Evolutionary conservation across 2,797 vertebrate genomes (phyloP), one percentile per base, ranked within the genome.

Genomic region (Harpagifer antarcticus): DNA sequence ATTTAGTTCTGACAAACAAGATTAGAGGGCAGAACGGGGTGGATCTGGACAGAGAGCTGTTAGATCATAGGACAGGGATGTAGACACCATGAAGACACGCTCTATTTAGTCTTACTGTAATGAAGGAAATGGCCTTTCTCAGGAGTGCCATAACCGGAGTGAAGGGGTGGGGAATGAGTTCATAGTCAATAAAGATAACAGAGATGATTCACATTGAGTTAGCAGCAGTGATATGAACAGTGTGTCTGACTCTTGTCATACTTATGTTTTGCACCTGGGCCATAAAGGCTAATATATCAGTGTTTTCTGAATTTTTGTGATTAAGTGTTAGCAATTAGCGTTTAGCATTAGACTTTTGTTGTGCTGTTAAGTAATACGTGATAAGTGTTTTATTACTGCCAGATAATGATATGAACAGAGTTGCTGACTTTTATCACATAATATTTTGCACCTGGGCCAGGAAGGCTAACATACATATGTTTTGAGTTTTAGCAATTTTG

Each of bases 1-100:
- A 96, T 97, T 97, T 97, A 96, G 94, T 93, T 84, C 88, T 95
- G 95, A 97, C 97, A 99, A 98, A 99, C 96, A 97, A 97, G 97
- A 98, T 98, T 94, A 95, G 84, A 88, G 78, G 84, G 89, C 80
- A 58, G 82, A 86, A 67, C 76, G 86, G 88, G 91, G 88, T 87
- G 85, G 86, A 79, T 78, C 17, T 68, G 78, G 72, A 76, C 59
- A 31, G 23, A 77, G 67, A 59, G 62, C 69, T 59, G 49, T 17
- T 55, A 70, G 27, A 82, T 81, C 82, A 68, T 44, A 73, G 31
- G 60, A 84, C 68, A 48, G 17, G 13, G 54, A 62, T 17, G 33
- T 31, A 52, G 50, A 79, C 60, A 56, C 1, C 9, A 59, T n/a
- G 58, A 20, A 57, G 44, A 74, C 55, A 15, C 19, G 4, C 33